Percentiles rank a stretch among this genome's conserved stretches.
Evolutionary conservation across 2,797 vertebrate genomes (phyloP).

Genomic region (Crocidura indochinensis): DNA sequence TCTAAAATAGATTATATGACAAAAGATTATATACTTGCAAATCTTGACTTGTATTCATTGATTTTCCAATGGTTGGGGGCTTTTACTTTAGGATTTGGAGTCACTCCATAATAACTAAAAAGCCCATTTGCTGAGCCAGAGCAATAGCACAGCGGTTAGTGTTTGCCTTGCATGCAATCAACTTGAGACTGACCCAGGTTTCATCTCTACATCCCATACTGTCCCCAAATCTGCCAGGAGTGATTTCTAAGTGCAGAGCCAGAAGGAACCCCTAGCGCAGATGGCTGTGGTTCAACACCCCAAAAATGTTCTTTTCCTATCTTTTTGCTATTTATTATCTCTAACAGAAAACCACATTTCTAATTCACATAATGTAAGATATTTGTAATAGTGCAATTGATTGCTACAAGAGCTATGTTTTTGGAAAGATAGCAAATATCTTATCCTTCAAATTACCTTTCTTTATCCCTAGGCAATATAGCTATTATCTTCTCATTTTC

Average conservation of each 20-base stretch:
- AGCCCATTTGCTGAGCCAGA: no score
- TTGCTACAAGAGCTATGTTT: slow-evolving; percentile 53
- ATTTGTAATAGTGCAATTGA: slow-evolving; percentile 60
- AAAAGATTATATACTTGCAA: not conserved
- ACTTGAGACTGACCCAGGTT: no score
- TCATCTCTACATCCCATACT: no score
- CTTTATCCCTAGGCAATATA: slow-evolving; percentile 58
- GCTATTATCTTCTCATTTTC: slow-evolving; percentile 71
- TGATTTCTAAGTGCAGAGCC: no score
- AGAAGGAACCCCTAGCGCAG: no score
- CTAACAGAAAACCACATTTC: slow-evolving; percentile 28
- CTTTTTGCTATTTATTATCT: not conserved
- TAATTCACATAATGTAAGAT: slow-evolving; percentile 51
- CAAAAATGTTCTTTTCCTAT: no score
- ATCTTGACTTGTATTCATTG: not conserved
- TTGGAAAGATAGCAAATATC: slow-evolving; percentile 70
- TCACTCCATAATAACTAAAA: not conserved
- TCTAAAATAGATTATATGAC: not conserved
- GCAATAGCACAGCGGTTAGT: no score
- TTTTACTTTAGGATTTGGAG: not conserved
- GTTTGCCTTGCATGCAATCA: no score
- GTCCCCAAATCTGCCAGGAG: no score
- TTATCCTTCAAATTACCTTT: slow-evolving; percentile 77
- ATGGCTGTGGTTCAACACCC: no score
- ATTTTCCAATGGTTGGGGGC: not conserved